Percentiles rank a stretch among this genome's conserved stretches.
Evolutionary conservation across 1,140 invertebrate species (phyloP).

Genomic region (Phymorhynchus buccinoides): DNA sequence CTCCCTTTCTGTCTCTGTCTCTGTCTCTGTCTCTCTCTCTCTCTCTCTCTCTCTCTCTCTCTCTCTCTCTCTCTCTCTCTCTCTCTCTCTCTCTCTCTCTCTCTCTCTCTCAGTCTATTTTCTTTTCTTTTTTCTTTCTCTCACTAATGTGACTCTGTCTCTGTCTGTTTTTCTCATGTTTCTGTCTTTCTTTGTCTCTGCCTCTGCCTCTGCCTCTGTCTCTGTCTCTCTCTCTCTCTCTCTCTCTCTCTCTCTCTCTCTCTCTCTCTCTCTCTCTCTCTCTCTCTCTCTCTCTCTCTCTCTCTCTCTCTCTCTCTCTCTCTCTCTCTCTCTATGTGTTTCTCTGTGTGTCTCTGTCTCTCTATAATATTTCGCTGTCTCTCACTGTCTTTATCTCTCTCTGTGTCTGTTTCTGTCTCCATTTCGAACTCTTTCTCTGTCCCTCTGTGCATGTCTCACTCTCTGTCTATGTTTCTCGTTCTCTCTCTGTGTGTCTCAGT

Average conservation of each 20-base stretch:
- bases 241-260: not conserved
- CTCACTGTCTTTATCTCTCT: not conserved
- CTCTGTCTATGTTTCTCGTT: no score
- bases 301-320: not conserved
- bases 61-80: not conserved
- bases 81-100: not conserved
- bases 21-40: not conserved
- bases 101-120: not conserved
- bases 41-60: not conserved
- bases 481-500: no score
- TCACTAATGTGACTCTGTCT: not conserved
- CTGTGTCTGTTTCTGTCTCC: no score
- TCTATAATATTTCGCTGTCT: not conserved
- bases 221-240: not conserved
- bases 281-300: not conserved
- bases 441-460: no score
- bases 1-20: no score
- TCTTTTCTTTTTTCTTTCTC: not conserved
- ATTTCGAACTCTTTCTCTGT: no score
- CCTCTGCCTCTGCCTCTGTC: not conserved
- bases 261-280: not conserved
- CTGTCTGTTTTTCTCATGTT: not conserved
- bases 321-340: not conserved
- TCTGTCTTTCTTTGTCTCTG: not conserved
- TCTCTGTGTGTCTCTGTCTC: no score